Conservation (phyloP, 2,113 vertebrate species). For the Amia ocellicauda region DNA sequence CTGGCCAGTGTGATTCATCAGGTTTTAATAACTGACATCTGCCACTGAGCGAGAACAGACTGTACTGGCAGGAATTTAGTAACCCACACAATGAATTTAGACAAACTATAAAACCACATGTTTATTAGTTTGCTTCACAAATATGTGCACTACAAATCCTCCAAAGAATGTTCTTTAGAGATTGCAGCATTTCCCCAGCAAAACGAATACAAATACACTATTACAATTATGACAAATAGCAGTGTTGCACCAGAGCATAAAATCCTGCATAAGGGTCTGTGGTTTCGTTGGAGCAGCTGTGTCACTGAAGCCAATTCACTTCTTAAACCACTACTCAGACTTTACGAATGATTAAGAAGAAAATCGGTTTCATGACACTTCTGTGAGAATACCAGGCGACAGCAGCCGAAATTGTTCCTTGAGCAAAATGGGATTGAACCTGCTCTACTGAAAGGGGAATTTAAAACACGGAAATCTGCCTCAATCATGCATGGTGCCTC, state of each 20-base stretch:
- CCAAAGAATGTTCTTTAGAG: no score
- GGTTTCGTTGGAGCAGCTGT: background rate
- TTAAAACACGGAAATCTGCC: conserved; percentile 16
- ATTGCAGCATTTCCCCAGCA: no score
- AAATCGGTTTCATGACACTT: conserved; percentile 19
- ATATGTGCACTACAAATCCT: no score
- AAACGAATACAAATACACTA: no score
- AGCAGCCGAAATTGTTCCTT: conserved; percentile 31
- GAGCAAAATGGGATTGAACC: conserved; percentile 25
- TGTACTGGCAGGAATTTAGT: conserved; percentile 45
- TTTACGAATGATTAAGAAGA: conserved; percentile 32
- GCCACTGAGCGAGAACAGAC: conserved; percentile 29
- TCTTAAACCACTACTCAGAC: conserved; percentile 20
- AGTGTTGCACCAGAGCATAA: no score
- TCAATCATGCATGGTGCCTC: conserved; percentile 10
- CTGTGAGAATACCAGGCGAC: conserved; percentile 25
- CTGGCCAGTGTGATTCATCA: conserved; percentile 31
- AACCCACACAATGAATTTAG: conserved; percentile 11
- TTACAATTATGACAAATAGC: no score
- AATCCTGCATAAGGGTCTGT: no score
- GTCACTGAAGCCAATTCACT: conserved; percentile 12
- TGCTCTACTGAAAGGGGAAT: conserved; percentile 22
- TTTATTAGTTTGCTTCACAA: no score
- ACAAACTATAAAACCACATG: no score
- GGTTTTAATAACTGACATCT: conserved; percentile 50